Evolutionary conservation across 2,113 vertebrate genomes (phyloP), one percentile per base, ranked within the genome.

Genomic region (Corydoras maculifer): DNA sequence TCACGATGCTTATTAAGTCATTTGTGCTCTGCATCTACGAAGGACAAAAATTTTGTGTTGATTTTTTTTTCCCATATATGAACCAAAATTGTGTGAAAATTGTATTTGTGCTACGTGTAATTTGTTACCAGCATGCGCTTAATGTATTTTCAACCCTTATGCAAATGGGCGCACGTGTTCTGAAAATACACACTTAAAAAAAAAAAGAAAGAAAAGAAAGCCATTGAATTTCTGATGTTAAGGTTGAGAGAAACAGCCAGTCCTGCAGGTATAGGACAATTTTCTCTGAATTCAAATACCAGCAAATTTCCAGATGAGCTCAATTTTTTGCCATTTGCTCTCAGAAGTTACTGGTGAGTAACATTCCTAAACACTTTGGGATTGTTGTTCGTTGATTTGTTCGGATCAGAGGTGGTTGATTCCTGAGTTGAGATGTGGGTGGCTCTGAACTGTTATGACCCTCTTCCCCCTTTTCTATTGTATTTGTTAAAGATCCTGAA

Each of bases 181-280:
- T 58, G 11, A 7, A 70, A 32, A 64, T 62, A 63, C 63, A 50
- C 5, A 43, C 43, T 58, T 12, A 51, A 6, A 61, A 13, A 58
- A n/a, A 35, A n/a, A 77, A 6, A 61, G 9, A 49, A n/a, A 35
- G 12, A 78, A 57, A 80, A 87, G 86, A 85, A 86, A 88, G 87
- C 82, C 79, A 14, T 65, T 31, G 58, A 64, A 64, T 71, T 59
- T 59, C 63, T 58, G 59, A 62, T 64, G 30, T 54, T 53, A 60
- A 58, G 12, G 12, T 57, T 29, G 61, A 30, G 58, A 55, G 49
- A 55, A 65, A 54, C 11, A 14, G 49, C 58, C 51, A 57, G 59
- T 62, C 58, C 72, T 62, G 72, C 72, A 68, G 72, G 72, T 68
- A 49, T 58, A 53, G 53, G 70, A 78, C 18, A 3, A 3, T 54